Conservation (phyloP, 1,140 invertebrate genomes). For the Danaus melanippus region DNA sequence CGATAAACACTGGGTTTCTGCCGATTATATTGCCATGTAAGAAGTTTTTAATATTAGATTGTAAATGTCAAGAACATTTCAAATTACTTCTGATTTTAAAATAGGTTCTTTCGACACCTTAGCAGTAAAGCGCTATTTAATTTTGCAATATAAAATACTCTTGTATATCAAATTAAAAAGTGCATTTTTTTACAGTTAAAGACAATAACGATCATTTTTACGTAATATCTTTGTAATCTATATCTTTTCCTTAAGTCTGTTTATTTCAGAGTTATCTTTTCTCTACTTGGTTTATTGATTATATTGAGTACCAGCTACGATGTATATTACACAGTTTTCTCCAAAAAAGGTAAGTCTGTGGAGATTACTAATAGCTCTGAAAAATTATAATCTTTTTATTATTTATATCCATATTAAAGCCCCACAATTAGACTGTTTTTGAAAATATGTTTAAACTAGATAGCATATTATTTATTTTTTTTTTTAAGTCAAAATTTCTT, state of each 20-base stretch:
- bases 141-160: background rate
- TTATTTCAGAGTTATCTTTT: slow-evolving; percentile 32
- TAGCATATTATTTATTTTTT: background rate
- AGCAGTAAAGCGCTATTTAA: background rate
- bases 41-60: slow-evolving; percentile 14
- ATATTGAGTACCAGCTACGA: slow-evolving; percentile 33
- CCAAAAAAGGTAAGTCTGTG: slow-evolving; percentile 22
- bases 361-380: no score
- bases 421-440: no score
- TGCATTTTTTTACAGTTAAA: background rate
- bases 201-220: background rate
- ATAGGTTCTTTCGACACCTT: background rate
- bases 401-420: no score
- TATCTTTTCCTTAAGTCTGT: background rate
- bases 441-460: background rate
- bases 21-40: slow-evolving; percentile 36
- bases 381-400: no score
- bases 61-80: background rate
- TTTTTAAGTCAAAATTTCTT: background rate
- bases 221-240: background rate
- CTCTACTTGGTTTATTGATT: slow-evolving; percentile 26
- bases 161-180: background rate
- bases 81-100: background rate
- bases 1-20: slow-evolving; percentile 39
- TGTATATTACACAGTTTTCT: slow-evolving; percentile 20